These are phyloP conservation scores for Lepus oiostolus DNA, from an alignment of 2,797 vertebrate genomes.

Conservation along the genomic window DNA sequence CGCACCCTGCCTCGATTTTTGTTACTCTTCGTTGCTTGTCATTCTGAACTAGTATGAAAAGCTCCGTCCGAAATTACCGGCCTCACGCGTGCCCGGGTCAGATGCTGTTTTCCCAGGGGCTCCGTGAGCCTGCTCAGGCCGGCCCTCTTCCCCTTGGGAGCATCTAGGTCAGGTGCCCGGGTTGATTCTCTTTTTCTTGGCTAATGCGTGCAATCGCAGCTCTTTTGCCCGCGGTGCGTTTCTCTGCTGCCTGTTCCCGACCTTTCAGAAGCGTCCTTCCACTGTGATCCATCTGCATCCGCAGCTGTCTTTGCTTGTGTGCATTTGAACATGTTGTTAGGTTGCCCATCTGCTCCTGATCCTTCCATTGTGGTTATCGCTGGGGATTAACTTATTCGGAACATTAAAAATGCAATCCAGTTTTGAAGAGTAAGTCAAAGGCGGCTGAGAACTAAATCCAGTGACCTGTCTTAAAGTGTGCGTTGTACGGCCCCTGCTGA, in stretches of 20 bases:
- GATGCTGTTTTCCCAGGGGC: constrained; percentile 43
- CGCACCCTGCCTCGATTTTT: not conserved
- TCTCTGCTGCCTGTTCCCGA: constrained; percentile 54
- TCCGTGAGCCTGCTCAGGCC: not conserved
- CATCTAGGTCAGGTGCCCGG: constrained; percentile 62
- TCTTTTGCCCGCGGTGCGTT: not conserved
- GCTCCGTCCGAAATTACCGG: constrained; percentile 21
- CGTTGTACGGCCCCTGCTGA: not conserved
- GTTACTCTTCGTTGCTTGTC: not conserved
- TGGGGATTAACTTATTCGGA: constrained; percentile 57
- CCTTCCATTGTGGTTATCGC: constrained; percentile 53
- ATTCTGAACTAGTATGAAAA: constrained; percentile 38
- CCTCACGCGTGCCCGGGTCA: not conserved
- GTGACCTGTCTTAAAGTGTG: constrained; percentile 14
- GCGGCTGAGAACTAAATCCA: constrained; percentile 49
- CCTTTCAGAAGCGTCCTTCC: constrained; percentile 74
- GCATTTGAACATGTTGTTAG: constrained; percentile 65
- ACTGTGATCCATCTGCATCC: constrained; percentile 67
- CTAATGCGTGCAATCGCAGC: not conserved
- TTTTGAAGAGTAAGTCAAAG: constrained; percentile 69
- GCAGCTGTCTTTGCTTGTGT: constrained; percentile 77
- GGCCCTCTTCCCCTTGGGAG: constrained; percentile 59
- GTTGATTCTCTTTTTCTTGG: constrained; percentile 11
- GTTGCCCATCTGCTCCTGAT: constrained; percentile 63
- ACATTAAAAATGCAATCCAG: constrained; percentile 50